Conservation (phyloP, 2,113 vertebrate genomes). For the Camelus bactrianus region DNA sequence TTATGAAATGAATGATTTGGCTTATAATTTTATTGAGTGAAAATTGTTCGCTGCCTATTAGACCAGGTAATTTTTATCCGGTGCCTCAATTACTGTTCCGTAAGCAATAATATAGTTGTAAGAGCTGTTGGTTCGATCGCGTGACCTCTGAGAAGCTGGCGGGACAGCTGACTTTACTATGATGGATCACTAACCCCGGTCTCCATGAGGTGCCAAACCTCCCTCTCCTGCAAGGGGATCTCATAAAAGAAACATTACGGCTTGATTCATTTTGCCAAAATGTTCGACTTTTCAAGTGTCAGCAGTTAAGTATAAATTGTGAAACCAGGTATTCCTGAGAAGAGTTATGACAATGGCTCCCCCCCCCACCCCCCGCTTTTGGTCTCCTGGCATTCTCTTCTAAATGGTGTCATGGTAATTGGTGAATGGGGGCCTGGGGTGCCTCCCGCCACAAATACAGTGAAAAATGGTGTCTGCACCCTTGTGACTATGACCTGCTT, state of each 20-base stretch:
- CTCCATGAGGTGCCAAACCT: constrained; percentile 87
- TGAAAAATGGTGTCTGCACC: constrained; percentile 71
- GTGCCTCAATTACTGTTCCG: constrained; percentile 93
- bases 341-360: constrained; percentile 81
- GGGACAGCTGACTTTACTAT: constrained; percentile 94
- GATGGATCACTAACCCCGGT: constrained; percentile 95
- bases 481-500: constrained; percentile 65
- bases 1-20: constrained; percentile 92
- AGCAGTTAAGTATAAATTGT: constrained; percentile 84
- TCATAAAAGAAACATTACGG: constrained; percentile 89
- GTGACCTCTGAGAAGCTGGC: constrained; percentile 94
- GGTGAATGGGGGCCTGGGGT: constrained; percentile 77
- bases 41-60: constrained; percentile 89
- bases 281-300: constrained; percentile 84
- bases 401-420: constrained; percentile 85
- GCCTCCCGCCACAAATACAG: constrained; percentile 71
- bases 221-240: constrained; percentile 83
- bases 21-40: constrained; percentile 90
- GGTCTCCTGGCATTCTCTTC: constrained; percentile 79
- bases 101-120: constrained; percentile 97
- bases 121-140: constrained; percentile 94
- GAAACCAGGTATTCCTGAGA: constrained; percentile 82
- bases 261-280: constrained; percentile 89
- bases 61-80: constrained; percentile 89
- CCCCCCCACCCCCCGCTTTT: constrained; percentile 12